These are phyloP conservation scores for Tribolium madens DNA, from an alignment of 1,140 invertebrate genomes.

Conservation along the genomic window DNA sequence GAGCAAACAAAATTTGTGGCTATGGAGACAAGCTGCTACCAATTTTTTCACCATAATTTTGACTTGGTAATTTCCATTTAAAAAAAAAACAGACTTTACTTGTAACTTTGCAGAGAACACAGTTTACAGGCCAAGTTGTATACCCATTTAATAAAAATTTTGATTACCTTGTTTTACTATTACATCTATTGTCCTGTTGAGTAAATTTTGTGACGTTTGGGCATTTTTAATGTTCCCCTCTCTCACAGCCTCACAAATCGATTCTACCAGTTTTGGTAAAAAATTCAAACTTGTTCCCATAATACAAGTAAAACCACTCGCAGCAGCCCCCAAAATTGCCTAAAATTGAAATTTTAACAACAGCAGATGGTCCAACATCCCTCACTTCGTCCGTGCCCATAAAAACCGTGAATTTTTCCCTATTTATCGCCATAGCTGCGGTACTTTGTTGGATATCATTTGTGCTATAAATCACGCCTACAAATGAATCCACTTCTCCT, in stretches of 20 bases:
- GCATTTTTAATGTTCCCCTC: slow-evolving; percentile 58
- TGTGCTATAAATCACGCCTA: slow-evolving; percentile 60
- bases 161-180: slow-evolving; percentile 59
- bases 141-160: no score
- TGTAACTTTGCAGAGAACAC: no score
- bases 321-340: slow-evolving; percentile 59
- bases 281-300: slow-evolving; percentile 60
- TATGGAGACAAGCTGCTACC: no score
- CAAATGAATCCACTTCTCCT: slow-evolving; percentile 61
- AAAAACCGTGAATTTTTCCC: slow-evolving; percentile 60
- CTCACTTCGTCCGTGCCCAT: slow-evolving; percentile 62
- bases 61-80: no score
- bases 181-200: slow-evolving; percentile 56
- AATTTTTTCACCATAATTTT: no score
- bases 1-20: no score
- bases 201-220: slow-evolving; percentile 56
- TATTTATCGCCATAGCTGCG: slow-evolving; percentile 58
- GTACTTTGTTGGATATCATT: slow-evolving; percentile 59
- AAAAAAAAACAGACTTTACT: no score
- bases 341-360: slow-evolving; percentile 41
- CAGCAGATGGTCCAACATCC: background rate
- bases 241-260: slow-evolving; percentile 57
- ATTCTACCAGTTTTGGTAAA: slow-evolving; percentile 59
- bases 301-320: slow-evolving; percentile 60
- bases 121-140: no score